Percentiles rank a stretch among this genome's conserved stretches.
Conservation (phyloP, 2,797 vertebrate genomes). For the Aldrovandia affinis region DNA sequence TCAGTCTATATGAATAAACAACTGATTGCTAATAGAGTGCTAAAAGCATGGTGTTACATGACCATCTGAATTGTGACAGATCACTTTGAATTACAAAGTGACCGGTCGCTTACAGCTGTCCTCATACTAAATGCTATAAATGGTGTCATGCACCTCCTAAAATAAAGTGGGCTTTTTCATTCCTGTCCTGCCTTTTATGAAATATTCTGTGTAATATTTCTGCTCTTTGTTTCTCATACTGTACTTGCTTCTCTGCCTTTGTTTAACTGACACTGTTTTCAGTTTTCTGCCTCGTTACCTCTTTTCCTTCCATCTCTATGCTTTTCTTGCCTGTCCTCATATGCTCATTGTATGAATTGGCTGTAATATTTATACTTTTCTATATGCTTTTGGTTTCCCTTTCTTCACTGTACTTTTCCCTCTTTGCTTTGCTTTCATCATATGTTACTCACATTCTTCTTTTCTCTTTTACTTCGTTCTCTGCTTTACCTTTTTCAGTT, state of each 20-base stretch:
- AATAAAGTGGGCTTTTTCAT: too few species aligned
- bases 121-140: not conserved
- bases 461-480: not conserved
- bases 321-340: not conserved
- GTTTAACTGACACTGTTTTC: not conserved
- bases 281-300: not conserved
- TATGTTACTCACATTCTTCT: too few species aligned
- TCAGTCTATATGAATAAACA: not conserved
- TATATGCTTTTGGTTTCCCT: not conserved
- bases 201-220: not conserved
- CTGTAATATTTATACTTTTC: not conserved
- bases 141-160: too few species aligned
- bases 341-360: not conserved
- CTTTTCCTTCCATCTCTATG: not conserved
- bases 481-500: conserved; percentile 19
- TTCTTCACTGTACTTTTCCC: not conserved
- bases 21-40: not conserved
- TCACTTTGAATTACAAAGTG: too few species aligned
- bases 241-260: not conserved
- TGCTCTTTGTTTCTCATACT: not conserved
- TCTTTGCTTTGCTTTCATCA: not conserved
- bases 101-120: not conserved
- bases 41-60: not conserved
- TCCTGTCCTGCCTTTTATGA: not conserved
- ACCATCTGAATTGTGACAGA: not conserved